Base-by-base conservation (phyloP, 1,140 invertebrate genomes). In the Sycobia sp. region DNA sequence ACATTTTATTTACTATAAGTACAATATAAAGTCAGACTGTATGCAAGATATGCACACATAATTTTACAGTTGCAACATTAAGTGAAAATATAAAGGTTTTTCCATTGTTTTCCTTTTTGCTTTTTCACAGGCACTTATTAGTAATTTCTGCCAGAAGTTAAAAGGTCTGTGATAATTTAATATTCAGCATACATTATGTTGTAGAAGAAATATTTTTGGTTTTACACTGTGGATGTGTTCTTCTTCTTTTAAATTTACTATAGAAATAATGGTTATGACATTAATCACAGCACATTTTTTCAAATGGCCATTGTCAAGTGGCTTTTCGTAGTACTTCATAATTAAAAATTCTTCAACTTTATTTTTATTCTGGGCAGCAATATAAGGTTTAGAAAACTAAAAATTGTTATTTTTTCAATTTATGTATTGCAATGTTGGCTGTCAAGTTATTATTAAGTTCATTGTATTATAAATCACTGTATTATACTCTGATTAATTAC, bases 71-170 rank as follows among this genome's bases (percentile, higher is more conserved):
- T 75, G 71, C 65, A 71, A 73, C 64, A 66, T 74, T 67, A 67
- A 50, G 60, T 65, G 56, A 66, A 61, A 61, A 70, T 62, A 67
- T 65, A 67, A 62, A 66, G 50, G 62, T 71, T 68, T n/a, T 69
- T 67, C 58, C 43, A 67, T 67, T 59, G 56, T 65, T 72, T 64
- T 67, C 50, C 62, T 67, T 67, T 72, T 65, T 73, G 47, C 51
- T 57, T 25, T 32, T 36, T 60, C 57, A 75, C 73, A 77, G 73
- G 75, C 73, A 77, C 76, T 76, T 76, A 62, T 75, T 72, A 74
- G 67, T 68, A 68, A 67, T 67, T 50, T 67, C 58, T 69, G 63
- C 61, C 69, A 70, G 68, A 71, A 69, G 27, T 54, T 54, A 20
- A 32, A 59, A 10, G 20, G 29, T 72, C 67, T 69, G 64, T 65